Percentiles rank a stretch among this genome's conserved stretches.
These are phyloP conservation scores for Dolomedes plantarius DNA, from an alignment of 2,888 invertebrate species.

Conservation along the genomic window DNA sequence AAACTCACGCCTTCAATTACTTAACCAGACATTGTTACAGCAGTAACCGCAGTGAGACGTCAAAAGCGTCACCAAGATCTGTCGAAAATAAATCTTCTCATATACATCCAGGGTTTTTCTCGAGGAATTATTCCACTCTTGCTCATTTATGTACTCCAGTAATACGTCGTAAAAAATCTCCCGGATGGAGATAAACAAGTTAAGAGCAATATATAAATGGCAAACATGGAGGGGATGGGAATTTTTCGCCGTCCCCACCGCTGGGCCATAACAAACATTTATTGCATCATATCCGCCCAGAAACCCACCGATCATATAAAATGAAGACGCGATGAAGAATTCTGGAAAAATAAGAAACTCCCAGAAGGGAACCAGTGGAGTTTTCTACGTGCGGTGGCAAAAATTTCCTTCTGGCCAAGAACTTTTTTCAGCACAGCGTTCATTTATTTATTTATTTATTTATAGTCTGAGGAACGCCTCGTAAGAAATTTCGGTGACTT, in stretches of 20 bases:
- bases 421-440: not conserved
- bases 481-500: too few species aligned
- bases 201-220: slow-evolving; percentile 53
- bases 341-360: not conserved
- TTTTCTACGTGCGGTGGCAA: not conserved
- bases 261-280: slow-evolving; percentile 54
- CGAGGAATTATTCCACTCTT: not conserved
- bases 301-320: slow-evolving; percentile 51
- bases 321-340: slow-evolving; percentile 30
- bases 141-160: not conserved
- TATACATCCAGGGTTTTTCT: not conserved
- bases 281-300: slow-evolving; percentile 57
- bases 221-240: not conserved
- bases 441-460: slow-evolving; percentile 4
- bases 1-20: too few species aligned
- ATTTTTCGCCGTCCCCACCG: slow-evolving; percentile 42
- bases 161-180: not conserved
- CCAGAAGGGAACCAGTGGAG: not conserved
- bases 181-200: slow-evolving; percentile 41
- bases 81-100: not conserved
- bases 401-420: not conserved
- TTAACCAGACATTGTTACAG: too few species aligned
- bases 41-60: too few species aligned
- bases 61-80: too few species aligned
- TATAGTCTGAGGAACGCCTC: not conserved